These are phyloP conservation scores for Xestobium rufovillosum DNA, from an alignment of 2,888 invertebrate genomes.

Conservation along the genomic window DNA sequence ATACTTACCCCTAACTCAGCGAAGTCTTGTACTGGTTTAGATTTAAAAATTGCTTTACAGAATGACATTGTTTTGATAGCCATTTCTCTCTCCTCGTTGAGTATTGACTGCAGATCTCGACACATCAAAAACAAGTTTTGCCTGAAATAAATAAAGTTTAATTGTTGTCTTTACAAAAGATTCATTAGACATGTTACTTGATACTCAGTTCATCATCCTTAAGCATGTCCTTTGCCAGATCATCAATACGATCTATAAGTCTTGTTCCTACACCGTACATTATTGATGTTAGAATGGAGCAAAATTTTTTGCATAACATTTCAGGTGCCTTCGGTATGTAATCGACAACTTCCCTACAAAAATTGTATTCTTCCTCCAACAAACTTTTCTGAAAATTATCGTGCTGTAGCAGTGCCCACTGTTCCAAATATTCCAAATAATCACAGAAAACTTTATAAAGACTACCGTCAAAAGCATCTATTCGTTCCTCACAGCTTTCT, in stretches of 20 bases:
- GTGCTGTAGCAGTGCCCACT: slow-evolving; percentile 68
- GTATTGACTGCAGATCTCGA: slow-evolving; percentile 71
- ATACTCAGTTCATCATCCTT: too few species aligned
- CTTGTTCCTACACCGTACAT: slow-evolving; percentile 45
- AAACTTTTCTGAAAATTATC: slow-evolving; percentile 62
- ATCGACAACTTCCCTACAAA: slow-evolving; percentile 71
- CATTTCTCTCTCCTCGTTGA: slow-evolving; percentile 71
- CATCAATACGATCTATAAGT: slow-evolving; percentile 42
- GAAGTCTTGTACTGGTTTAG: too few species aligned
- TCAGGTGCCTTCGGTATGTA: slow-evolving; percentile 68
- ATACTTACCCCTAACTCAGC: too few species aligned
- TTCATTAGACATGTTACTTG: too few species aligned
- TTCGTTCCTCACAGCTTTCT: slow-evolving; percentile 50
- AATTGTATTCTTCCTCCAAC: slow-evolving; percentile 83
- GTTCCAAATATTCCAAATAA: slow-evolving; percentile 79
- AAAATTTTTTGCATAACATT: slow-evolving; percentile 69
- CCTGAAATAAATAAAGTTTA: slow-evolving; percentile 39
- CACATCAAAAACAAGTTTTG: slow-evolving; percentile 57
- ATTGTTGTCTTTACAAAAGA: too few species aligned
- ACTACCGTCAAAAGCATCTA: slow-evolving; percentile 69
- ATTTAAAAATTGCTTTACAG: slow-evolving; percentile 59
- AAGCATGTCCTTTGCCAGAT: slow-evolving; percentile 33
- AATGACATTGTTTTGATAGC: slow-evolving; percentile 74
- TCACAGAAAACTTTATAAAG: slow-evolving; percentile 52
- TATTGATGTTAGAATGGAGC: slow-evolving; percentile 47